Evolutionary conservation across 2,888 invertebrate genomes (phyloP).

Genomic region (Platycnemis pennipes): DNA sequence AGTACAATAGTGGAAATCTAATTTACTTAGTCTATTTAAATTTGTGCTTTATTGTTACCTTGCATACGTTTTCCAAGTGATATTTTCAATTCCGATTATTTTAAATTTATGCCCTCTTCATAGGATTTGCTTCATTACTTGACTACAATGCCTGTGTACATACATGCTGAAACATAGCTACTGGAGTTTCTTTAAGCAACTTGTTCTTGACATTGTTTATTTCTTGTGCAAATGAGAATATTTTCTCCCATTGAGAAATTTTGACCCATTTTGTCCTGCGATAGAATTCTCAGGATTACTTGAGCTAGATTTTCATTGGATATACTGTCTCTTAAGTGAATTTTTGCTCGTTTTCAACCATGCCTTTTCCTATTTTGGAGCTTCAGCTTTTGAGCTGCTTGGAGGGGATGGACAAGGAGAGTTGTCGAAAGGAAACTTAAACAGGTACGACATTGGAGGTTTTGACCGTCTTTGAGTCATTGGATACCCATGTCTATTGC

Average conservation of each 20-base stretch:
- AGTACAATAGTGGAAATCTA: slow-evolving; percentile 55
- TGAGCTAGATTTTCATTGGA: slow-evolving; percentile 53
- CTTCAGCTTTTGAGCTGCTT: slow-evolving; percentile 66
- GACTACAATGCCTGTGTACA: slow-evolving; percentile 36
- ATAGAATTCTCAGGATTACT: slow-evolving; percentile 34
- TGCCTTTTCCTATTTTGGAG: slow-evolving; percentile 67
- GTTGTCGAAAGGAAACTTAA: slow-evolving; percentile 20
- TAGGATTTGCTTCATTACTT: slow-evolving; percentile 49
- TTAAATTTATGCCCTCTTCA: slow-evolving; percentile 49
- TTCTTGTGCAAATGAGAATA: slow-evolving; percentile 4
- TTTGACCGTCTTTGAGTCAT: slow-evolving; percentile 33
- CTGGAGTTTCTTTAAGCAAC: slow-evolving; percentile 19
- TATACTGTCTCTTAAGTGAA: slow-evolving; percentile 51
- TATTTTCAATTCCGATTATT: slow-evolving; percentile 36
- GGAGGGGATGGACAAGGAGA: slow-evolving; percentile 46
- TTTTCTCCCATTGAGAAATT: background rate
- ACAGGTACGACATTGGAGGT: slow-evolving; percentile 62
- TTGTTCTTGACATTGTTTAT: slow-evolving; percentile 43
- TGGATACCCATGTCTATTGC: slow-evolving; percentile 25
- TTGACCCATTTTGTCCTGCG: background rate
- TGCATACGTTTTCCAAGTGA: slow-evolving; percentile 39
- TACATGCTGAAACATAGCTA: slow-evolving; percentile 45
- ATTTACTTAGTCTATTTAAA: slow-evolving; percentile 52
- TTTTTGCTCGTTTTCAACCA: slow-evolving; percentile 67
- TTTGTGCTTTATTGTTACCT: slow-evolving; percentile 51